Percentiles rank a stretch among this genome's conserved stretches.
phyloP scores from a whole-genome alignment of 2,888 invertebrate species.

The Dascillus cervinus region DNA sequence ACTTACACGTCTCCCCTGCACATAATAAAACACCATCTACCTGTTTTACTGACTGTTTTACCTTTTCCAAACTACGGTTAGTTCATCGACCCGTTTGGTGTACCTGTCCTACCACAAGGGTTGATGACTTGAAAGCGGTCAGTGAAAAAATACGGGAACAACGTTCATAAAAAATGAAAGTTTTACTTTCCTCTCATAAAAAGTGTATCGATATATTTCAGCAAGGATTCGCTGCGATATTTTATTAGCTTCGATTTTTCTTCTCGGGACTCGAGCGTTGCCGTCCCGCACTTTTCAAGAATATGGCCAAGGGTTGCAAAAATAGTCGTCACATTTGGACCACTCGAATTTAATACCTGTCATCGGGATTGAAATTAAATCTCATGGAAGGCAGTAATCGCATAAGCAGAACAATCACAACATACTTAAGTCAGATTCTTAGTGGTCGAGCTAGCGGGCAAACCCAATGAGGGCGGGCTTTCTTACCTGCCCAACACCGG shows the following conservation, averaged over 20 bases:
- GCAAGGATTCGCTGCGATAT: too few relatives aligned
- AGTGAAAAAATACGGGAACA: slow-evolving; percentile 15
- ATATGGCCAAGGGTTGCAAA: too few relatives aligned
- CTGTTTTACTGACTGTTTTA: slow-evolving; percentile 20
- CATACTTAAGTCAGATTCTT: slow-evolving; percentile 17
- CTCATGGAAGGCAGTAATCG: slow-evolving; percentile 13
- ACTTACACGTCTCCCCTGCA: too few relatives aligned
- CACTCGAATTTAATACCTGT: slow-evolving; percentile 6
- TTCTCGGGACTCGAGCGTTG: too few relatives aligned
- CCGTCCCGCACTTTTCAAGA: too few relatives aligned
- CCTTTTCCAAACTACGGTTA: slow-evolving; percentile 18
- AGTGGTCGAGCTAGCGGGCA: slow-evolving; percentile 22
- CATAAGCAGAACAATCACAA: slow-evolving; percentile 21
- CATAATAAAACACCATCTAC: slow-evolving; percentile 17
- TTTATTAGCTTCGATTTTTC: too few relatives aligned
- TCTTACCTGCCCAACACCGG: slow-evolving; percentile 21
- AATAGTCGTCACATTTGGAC: too few relatives aligned
- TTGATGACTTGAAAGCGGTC: slow-evolving; percentile 24
- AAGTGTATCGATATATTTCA: too few relatives aligned
- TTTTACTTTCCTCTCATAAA: neutral
- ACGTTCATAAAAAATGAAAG: slow-evolving; percentile 6
- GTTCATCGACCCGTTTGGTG: slow-evolving; percentile 21
- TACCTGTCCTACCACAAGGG: slow-evolving; percentile 26
- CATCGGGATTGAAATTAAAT: slow-evolving; percentile 9
- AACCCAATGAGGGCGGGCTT: slow-evolving; percentile 21